Base-by-base conservation (phyloP, 2,113 vertebrate species). In the Alligator mississippiensis region DNA sequence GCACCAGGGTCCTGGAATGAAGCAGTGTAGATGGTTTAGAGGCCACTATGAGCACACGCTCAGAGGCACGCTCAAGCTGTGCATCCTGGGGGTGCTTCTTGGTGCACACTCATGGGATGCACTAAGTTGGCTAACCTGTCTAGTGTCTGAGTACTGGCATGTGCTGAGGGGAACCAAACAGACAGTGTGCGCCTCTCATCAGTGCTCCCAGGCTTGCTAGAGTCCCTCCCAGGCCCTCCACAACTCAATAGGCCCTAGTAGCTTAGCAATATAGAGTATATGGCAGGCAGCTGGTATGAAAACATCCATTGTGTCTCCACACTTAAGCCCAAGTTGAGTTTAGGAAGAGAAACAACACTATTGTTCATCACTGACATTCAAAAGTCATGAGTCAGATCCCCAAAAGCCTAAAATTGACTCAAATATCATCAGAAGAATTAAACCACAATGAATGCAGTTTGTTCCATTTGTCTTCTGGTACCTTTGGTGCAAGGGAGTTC, bases 91-190 rank as follows among this genome's bases (percentile, higher is more conserved):
- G 47, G 47, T 47, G 47, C 47, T 47, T 47, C 47, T 47, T 47
- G 47, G 47, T 47, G 47, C 47, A 47, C 47, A 47, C 7, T 47
- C 47, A 47, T 9, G 8, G 47, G 47, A 47, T 47, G 47, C 6
- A 9, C 7, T 9, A 47, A 47, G 47, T 19, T 16, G 24, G 66
- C n/a, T 30, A 3, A 4, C 28, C 15, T 34, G 9, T 28, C 15
- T 10, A 19, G 66, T 3, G 2, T 1, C 22, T 57, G 3, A 15
- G 60, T 19, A 21, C 4, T 21, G 61, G 30, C 75, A 5, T 1
- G 4, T 47, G 47, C 47, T 9, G 47, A 47, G 47, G 7, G 8
- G 47, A 47, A 47, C 47, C 47, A 47, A 47, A 47, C 47, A 47
- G 47, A 47, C 47, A 47, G 47, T 7, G 47, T 47, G 9, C 2